Evolutionary conservation across 2,888 invertebrate species (phyloP).

Genomic region (Torymus tubicola): DNA sequence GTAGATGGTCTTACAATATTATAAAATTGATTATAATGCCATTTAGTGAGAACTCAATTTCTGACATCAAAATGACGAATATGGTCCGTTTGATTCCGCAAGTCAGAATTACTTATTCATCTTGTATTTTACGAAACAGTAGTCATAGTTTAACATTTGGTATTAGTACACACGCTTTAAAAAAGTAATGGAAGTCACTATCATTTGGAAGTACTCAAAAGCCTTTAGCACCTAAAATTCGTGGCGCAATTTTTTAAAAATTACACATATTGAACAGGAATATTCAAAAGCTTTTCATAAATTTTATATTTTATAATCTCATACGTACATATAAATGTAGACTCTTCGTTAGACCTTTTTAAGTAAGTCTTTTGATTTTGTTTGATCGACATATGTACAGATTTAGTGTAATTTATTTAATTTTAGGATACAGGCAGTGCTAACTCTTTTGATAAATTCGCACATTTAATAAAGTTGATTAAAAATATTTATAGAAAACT

Average conservation of each 20-base stretch:
- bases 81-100: neutral
- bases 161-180: neutral
- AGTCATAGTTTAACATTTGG: neutral
- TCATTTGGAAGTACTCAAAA: constrained; percentile 35
- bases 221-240: constrained; percentile 39
- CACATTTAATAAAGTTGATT: neutral
- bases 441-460: constrained; percentile 13
- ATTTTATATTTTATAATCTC: neutral
- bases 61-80: neutral
- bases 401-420: neutral
- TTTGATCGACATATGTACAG: constrained; percentile 5
- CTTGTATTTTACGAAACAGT: neutral
- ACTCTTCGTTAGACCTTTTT: constrained; percentile 1
- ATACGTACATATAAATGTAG: neutral
- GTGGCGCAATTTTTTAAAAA: neutral
- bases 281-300: constrained; percentile 1
- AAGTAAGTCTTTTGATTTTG: constrained; percentile 28
- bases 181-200: constrained; percentile 27
- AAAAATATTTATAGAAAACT: neutral
- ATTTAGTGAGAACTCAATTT: neutral
- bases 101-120: neutral
- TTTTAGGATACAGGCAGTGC: constrained; percentile 31
- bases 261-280: constrained; percentile 1
- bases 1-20: neutral
- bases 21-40: constrained; percentile 13